These are phyloP conservation scores for Diachasmimorpha longicaudata DNA, from an alignment of 1,140 invertebrate species.

Conservation along the genomic window DNA sequence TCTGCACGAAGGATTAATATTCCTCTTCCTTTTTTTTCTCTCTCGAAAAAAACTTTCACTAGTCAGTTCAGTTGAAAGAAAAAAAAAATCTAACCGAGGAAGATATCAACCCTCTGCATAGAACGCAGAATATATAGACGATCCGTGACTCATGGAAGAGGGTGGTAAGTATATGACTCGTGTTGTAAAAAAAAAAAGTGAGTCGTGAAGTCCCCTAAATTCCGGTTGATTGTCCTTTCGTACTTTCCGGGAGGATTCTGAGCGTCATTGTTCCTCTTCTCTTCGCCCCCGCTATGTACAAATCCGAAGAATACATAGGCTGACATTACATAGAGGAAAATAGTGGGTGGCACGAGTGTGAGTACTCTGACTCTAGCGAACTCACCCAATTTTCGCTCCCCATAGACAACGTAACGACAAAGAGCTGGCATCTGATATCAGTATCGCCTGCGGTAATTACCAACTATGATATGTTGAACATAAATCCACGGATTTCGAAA, in stretches of 20 bases:
- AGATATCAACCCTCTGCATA: neutral
- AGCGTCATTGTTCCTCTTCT: conserved; percentile 1
- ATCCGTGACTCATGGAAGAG: conserved; percentile 10
- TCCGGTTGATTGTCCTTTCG: conserved; percentile 8
- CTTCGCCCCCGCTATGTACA: neutral
- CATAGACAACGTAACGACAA: neutral
- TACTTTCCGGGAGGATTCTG: neutral
- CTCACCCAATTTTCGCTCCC: neutral
- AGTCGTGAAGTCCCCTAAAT: conserved; percentile 4
- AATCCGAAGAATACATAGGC: neutral
- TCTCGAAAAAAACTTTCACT: conserved; percentile 7
- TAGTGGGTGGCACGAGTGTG: neutral
- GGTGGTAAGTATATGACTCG: conserved; percentile 6
- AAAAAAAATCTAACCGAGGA: neutral
- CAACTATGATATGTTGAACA: too few relatives aligned
- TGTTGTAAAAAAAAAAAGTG: neutral
- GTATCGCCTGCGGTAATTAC: neutral
- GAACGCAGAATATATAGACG: neutral
- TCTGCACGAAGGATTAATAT: neutral
- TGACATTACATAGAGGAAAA: neutral
- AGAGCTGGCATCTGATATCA: neutral
- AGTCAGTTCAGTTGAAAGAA: neutral
- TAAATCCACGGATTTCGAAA: too few relatives aligned
- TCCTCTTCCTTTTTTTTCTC: neutral
- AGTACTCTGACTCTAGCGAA: too few relatives aligned